Conservation (phyloP, 2,888 invertebrate species). For the Acrobasis suavella region DNA sequence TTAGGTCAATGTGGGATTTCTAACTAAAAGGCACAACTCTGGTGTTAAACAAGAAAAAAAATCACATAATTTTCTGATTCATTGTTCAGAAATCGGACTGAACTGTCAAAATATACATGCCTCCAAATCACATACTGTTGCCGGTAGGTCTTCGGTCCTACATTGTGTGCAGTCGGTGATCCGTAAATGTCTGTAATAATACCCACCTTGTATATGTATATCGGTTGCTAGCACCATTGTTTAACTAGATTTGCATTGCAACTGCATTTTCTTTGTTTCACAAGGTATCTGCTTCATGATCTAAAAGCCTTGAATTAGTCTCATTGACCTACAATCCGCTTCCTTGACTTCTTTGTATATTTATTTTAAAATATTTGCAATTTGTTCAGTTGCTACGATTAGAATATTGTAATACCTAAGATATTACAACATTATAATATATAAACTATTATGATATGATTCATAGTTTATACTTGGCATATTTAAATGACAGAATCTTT, state of each 20-base stretch:
- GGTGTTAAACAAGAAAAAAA: not conserved
- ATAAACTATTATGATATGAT: too few relatives aligned
- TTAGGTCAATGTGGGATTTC: too few relatives aligned
- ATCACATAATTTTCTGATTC: not conserved
- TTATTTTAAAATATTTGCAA: too few relatives aligned
- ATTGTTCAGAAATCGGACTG: not conserved
- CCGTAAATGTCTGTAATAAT: constrained; percentile 36
- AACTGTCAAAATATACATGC: not conserved
- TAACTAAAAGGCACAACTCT: too few relatives aligned
- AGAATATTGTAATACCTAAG: too few relatives aligned
- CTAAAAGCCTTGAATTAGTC: not conserved
- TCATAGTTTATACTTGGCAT: too few relatives aligned
- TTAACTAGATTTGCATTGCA: not conserved
- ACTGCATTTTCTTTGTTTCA: constrained; percentile 12
- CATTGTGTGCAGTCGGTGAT: constrained; percentile 52
- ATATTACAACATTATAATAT: too few relatives aligned
- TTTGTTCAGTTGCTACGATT: too few relatives aligned
- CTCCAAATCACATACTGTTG: not conserved
- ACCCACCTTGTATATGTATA: constrained; percentile 24
- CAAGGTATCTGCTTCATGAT: not conserved
- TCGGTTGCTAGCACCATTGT: constrained; percentile 37
- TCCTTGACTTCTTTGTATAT: not conserved
- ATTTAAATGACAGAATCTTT: too few relatives aligned
- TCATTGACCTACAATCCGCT: not conserved
- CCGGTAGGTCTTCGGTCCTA: constrained; percentile 24